Evolutionary conservation across 2,797 vertebrate genomes (phyloP), one percentile per base, ranked within the genome.

Genomic region (Crossoptilon crossoptilon): DNA sequence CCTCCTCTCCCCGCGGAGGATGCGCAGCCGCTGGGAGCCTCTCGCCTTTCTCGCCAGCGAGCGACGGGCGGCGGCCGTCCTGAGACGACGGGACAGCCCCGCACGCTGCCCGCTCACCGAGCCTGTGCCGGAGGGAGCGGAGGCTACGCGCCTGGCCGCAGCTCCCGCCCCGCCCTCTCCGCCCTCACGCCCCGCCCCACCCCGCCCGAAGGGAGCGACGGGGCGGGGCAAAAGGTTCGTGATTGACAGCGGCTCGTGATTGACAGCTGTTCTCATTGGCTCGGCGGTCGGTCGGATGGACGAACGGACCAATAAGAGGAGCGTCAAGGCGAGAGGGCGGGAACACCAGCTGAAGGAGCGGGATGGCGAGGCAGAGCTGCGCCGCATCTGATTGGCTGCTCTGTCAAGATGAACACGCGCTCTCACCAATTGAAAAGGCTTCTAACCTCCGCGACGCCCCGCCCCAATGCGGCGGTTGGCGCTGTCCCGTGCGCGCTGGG

Each of bases 381-480:
- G 24, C 33, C 53, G 64, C 13, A 4, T 1, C 51, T 84, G 70
- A 92, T 24, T 92, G 93, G 81, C 8, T n/a, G 0, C 0, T 1
- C 8, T 26, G 21, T 7, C 2, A n/a, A 2, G 84, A 92, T 62
- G 46, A 64, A 33, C 87, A n/a, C 0, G 3, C 1, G 0, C 2
- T 8, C 0, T 0, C 24, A 21, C 87, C 85, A 94, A 89, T 89
- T 13, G 37, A 0, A 70, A 66, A 19, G 23, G 24, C 1, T 10
- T 58, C 23, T 58, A 14, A 22, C 3, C 2, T 6, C 3, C 3
- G 0, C 3, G 3, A 9, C 2, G 26, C 39, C 55, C 74, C 78
- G n/a, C 76, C 93, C 86, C 73, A 92, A 73, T 94, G 93, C 93
- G 95, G 95, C 81, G 64, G 22, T n/a, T 21, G 15, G 37, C 7